Evolutionary conservation across 1,140 invertebrate genomes (phyloP).

Genomic region (Pentalonia nigronervosa): DNA sequence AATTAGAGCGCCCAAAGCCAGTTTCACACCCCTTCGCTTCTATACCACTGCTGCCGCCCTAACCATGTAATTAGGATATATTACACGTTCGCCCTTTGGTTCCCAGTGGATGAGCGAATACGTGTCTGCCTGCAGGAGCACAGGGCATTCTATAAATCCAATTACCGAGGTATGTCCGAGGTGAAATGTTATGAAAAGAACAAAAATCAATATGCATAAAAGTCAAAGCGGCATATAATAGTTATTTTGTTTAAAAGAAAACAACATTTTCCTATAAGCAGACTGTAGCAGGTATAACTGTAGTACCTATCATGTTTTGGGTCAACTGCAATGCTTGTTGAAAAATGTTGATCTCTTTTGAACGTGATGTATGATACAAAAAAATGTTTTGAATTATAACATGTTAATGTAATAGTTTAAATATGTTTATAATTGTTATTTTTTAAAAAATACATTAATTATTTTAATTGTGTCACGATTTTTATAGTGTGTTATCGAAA

Average conservation of each 20-base stretch:
- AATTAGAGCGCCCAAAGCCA: conserved; percentile 55
- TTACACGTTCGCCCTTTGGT: conserved; percentile 46
- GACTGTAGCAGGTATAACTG: too few relatives aligned
- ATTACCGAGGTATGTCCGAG: neutral
- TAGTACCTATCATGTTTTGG: too few relatives aligned
- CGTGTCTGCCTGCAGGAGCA: conserved; percentile 10
- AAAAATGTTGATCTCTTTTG: too few relatives aligned
- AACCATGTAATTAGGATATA: conserved; percentile 55
- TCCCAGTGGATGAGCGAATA: conserved; percentile 33
- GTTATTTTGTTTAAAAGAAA: neutral
- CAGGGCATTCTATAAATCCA: conserved; percentile 6
- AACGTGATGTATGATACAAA: too few relatives aligned
- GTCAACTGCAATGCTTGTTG: too few relatives aligned
- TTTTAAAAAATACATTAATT: too few relatives aligned
- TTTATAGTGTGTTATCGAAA: too few relatives aligned
- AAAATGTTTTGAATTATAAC: too few relatives aligned
- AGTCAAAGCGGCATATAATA: too few relatives aligned
- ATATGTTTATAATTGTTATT: too few relatives aligned
- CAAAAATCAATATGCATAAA: conserved; percentile 18
- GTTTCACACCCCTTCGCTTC: conserved; percentile 43
- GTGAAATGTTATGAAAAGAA: conserved; percentile 29
- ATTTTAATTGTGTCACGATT: too few relatives aligned
- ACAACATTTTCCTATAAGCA: neutral
- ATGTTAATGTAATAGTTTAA: too few relatives aligned
- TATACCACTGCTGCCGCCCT: neutral